Percentiles rank a stretch among this genome's conserved stretches.
These are phyloP conservation scores for Atlantisia rogersi DNA, from an alignment of 2,113 vertebrate species.

Conservation along the genomic window DNA sequence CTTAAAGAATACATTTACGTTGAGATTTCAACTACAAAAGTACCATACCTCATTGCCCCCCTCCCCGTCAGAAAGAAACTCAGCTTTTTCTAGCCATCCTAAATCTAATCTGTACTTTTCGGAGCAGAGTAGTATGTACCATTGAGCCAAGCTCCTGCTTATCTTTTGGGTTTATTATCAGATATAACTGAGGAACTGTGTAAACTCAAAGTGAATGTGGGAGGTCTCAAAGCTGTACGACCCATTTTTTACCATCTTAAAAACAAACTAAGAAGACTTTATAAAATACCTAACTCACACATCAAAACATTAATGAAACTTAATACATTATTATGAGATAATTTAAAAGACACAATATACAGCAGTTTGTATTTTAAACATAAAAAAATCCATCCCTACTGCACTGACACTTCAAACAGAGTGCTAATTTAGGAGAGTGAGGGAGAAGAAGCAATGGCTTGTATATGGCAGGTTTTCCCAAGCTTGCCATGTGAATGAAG, in stretches of 20 bases:
- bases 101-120: neutral
- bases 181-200: neutral
- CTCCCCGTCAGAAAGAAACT: neutral
- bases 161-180: neutral
- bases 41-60: neutral
- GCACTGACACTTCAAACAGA: neutral
- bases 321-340: neutral
- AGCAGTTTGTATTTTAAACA: neutral
- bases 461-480: neutral
- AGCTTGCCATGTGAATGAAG: neutral
- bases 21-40: neutral
- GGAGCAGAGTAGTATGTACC: accelerated
- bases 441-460: neutral
- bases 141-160: neutral
- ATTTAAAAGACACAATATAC: neutral
- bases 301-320: neutral
- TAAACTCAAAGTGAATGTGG: neutral
- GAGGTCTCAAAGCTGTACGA: neutral
- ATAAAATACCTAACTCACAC: neutral
- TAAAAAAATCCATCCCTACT: neutral
- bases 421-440: neutral
- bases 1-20: neutral
- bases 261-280: neutral
- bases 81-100: neutral
- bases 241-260: neutral